Evolutionary conservation across 1,140 invertebrate species (phyloP).

Genomic region (Lepidostoma basale): DNA sequence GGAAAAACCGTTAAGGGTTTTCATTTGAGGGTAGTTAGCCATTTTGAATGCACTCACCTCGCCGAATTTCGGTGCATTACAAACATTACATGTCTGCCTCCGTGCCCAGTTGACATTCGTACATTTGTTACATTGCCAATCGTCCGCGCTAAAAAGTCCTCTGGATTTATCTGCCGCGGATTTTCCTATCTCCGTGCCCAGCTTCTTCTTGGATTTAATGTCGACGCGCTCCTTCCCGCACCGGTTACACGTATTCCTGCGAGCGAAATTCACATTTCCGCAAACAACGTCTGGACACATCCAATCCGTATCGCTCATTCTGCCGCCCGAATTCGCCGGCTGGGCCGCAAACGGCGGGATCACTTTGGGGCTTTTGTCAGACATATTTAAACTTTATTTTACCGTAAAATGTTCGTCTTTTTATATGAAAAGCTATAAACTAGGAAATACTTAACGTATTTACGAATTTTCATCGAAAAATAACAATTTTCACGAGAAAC

Average conservation of each 20-base stretch:
- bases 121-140: constrained; percentile 99
- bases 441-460: not conserved
- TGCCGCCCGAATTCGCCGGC: constrained; percentile 27
- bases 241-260: constrained; percentile 87
- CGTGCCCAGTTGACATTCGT: constrained; percentile 99
- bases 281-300: constrained; percentile 65
- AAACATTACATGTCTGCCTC: constrained; percentile 96
- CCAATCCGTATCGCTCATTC: constrained; percentile 28
- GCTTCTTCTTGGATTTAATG: constrained; percentile 79
- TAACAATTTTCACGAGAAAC: not conserved
- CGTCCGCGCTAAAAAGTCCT: constrained; percentile 97
- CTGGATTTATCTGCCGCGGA: constrained; percentile 96
- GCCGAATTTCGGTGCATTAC: constrained; percentile 96
- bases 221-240: constrained; percentile 79
- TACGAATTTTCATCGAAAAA: constrained; percentile 16
- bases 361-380: constrained; percentile 17
- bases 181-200: constrained; percentile 97
- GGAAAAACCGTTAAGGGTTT: not conserved
- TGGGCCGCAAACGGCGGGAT: constrained; percentile 16
- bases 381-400: not conserved
- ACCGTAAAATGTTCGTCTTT: not conserved
- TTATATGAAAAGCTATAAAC: not conserved
- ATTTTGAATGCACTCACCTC: too few relatives aligned
- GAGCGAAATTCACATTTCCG: constrained; percentile 94
- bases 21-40: too few relatives aligned